Base-by-base conservation (phyloP, 2,888 invertebrate genomes). In the Heliothis peltigera region DNA sequence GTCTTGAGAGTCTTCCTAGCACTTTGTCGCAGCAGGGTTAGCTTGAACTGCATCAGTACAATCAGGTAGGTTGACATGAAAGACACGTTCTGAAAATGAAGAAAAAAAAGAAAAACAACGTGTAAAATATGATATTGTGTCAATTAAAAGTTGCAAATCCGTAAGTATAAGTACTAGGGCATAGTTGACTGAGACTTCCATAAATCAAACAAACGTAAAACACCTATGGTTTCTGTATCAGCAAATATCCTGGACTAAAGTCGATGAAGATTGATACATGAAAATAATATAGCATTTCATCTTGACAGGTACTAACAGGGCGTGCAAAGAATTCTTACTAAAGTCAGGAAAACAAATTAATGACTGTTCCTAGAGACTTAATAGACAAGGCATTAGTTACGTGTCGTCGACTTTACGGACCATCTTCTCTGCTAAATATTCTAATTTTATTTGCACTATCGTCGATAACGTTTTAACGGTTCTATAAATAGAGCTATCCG, bases 1-100 rank as follows among this genome's bases (percentile, higher is more conserved):
- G 86, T 79, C 53, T 81, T 89, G 25, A 92, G 66, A 0, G 86
- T 86, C 75, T 92, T 94, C 58, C 89, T 85, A 0, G 95, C 92
- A 0, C 95, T 92, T 72, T 96, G 96, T 43, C 96, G 91, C 44
- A 96, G 90, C 1, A 96, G 88, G 0, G 97, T 96, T 46, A 97
- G 89, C 77, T 97, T 96, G 83, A 97, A 97, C 88, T 97, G 97
- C 95, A 97, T 96, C 80, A 97, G 82, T 62, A 97, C 97, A 8
- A 97, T 97, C 73, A 97, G 88, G 86, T 97, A 97, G 0, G 97
- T 97, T 1, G 96, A 96, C 96, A 97, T 97, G 80, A 96, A 97
- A 1, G 97, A 96, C 35, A 97, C 92, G 55, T 97, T 97, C 97
- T 97, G 92, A 0, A 62, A n/a, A n/a, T n/a, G n/a, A n/a, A n/a